These are phyloP conservation scores for Drosophila recens DNA, from an alignment of 2,888 invertebrate genomes.

Conservation along the genomic window DNA sequence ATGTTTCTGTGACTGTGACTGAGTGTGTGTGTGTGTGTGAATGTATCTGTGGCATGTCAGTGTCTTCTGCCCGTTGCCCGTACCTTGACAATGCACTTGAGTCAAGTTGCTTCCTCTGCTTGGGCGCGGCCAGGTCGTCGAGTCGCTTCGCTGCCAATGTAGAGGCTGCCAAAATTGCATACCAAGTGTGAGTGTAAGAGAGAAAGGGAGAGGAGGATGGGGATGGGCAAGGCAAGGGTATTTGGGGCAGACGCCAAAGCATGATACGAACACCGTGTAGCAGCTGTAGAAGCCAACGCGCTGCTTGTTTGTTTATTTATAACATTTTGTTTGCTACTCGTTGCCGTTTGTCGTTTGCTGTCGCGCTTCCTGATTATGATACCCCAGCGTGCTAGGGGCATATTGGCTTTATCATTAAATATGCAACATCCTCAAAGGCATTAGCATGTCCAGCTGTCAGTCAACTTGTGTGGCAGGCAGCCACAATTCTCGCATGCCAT, in stretches of 20 bases:
- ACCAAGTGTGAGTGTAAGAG: constrained; percentile 18
- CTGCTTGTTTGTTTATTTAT: constrained; percentile 69
- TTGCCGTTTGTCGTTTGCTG: constrained; percentile 33
- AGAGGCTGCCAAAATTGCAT: constrained; percentile 62
- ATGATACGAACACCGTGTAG: constrained; percentile 39
- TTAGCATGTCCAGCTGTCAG: constrained; percentile 31
- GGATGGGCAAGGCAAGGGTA: constrained; percentile 10
- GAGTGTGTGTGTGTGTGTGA: constrained; percentile 28
- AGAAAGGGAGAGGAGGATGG: neutral
- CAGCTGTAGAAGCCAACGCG: constrained; percentile 34
- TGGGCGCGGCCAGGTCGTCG: constrained; percentile 39
- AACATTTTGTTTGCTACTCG: constrained; percentile 71
- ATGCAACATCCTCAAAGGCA: constrained; percentile 17
- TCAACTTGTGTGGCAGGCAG: constrained; percentile 24
- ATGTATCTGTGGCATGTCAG: constrained; percentile 11
- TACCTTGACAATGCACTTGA: constrained; percentile 80
- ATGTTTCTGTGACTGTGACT: constrained; percentile 26
- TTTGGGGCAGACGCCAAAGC: constrained; percentile 36
- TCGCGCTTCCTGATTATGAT: constrained; percentile 70
- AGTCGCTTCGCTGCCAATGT: constrained; percentile 62
- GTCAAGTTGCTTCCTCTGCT: constrained; percentile 74
- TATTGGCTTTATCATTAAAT: constrained; percentile 51
- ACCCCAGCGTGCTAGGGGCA: constrained; percentile 30
- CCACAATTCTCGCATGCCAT: constrained; percentile 12
- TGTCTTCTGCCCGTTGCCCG: constrained; percentile 37